These are phyloP conservation scores for Amaurobius ferox DNA, from an alignment of 2,888 invertebrate genomes.

Conservation along the genomic window DNA sequence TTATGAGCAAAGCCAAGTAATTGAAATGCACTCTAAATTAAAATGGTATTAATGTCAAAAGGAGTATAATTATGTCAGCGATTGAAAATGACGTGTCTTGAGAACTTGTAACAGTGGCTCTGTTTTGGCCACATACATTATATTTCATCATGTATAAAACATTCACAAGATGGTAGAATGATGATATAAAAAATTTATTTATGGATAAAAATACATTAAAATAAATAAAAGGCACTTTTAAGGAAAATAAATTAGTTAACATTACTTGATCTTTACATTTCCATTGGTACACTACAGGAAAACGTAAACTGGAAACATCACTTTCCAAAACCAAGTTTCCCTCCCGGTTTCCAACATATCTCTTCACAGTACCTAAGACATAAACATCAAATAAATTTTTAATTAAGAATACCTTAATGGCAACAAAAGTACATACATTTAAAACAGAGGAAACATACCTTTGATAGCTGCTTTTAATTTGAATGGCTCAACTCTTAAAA, in stretches of 20 bases:
- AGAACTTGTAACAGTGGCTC: too few species aligned
- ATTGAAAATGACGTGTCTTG: too few species aligned
- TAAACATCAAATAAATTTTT: background rate
- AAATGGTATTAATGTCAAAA: too few species aligned
- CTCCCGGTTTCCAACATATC: conserved; percentile 54
- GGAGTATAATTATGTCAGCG: too few species aligned
- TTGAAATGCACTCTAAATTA: too few species aligned
- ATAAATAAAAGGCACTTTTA: background rate
- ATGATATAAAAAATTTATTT: too few species aligned
- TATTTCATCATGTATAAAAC: too few species aligned
- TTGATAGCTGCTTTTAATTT: conserved; percentile 49
- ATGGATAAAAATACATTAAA: too few species aligned
- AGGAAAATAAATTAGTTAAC: background rate
- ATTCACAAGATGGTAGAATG: too few species aligned
- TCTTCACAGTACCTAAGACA: conserved; percentile 38
- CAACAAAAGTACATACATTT: background rate
- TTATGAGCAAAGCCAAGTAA: too few species aligned
- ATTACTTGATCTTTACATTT: conserved; percentile 72
- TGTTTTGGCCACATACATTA: too few species aligned
- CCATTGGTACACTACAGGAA: conserved; percentile 73
- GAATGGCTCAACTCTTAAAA: conserved; percentile 40
- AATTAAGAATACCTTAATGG: too few species aligned
- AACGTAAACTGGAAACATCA: conserved; percentile 22
- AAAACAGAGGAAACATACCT: conserved; percentile 31
- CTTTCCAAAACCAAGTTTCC: conserved; percentile 51